These are phyloP conservation scores for Anoplius nigerrimus DNA, from an alignment of 2,888 invertebrate genomes.

Conservation along the genomic window DNA sequence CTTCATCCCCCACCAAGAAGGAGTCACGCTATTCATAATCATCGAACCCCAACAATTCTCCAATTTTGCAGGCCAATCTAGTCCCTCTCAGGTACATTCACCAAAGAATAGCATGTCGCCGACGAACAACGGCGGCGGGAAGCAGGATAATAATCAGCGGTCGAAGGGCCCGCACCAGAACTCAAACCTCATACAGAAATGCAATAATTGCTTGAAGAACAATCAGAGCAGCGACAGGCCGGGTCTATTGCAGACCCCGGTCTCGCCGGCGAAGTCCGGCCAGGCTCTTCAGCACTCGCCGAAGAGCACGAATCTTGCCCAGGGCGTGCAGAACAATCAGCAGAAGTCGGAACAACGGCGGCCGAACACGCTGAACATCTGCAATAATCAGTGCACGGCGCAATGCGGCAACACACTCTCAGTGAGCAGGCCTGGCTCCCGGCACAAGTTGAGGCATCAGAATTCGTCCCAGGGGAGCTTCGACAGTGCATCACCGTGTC, in stretches of 20 bases:
- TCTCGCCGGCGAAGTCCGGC: slow-evolving; percentile 70
- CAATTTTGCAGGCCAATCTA: slow-evolving; percentile 63
- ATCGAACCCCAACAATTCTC: no score
- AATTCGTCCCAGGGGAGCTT: slow-evolving; percentile 75
- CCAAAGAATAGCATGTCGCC: slow-evolving; percentile 65
- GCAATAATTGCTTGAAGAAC: slow-evolving; percentile 70
- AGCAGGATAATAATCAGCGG: slow-evolving; percentile 59
- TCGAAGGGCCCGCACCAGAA: slow-evolving; percentile 42
- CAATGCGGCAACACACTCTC: slow-evolving; percentile 67
- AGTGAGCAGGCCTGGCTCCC: slow-evolving; percentile 66
- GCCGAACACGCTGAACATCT: slow-evolving; percentile 66
- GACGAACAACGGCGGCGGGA: slow-evolving; percentile 59
- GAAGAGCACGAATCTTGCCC: slow-evolving; percentile 62
- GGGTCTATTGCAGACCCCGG: slow-evolving; percentile 68
- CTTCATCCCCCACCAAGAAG: no score
- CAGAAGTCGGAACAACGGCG: slow-evolving; percentile 66
- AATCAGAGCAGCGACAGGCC: slow-evolving; percentile 66
- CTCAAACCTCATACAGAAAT: slow-evolving; percentile 57
- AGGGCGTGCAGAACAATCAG: slow-evolving; percentile 64
- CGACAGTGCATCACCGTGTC: slow-evolving; percentile 74
- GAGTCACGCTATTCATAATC: no score
- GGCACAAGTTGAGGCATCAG: slow-evolving; percentile 74
- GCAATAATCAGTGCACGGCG: slow-evolving; percentile 67
- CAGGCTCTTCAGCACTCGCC: slow-evolving; percentile 65
- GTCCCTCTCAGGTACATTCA: slow-evolving; percentile 67